Evolutionary conservation across 1,140 invertebrate genomes (phyloP).

Genomic region (Saxidomus purpurata): DNA sequence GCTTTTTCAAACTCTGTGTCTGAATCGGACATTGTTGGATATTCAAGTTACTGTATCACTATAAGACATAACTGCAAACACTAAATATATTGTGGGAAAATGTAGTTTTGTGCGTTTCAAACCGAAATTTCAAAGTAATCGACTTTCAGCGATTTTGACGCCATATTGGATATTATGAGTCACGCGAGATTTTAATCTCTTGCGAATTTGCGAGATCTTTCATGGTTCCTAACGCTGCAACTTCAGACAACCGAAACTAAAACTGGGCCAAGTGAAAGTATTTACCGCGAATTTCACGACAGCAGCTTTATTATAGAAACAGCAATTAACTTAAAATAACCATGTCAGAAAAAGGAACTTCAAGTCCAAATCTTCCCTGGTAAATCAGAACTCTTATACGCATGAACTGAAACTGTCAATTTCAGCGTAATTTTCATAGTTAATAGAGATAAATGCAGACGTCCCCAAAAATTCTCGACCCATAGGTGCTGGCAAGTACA

Average conservation of each 20-base stretch:
- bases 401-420: too few relatives aligned
- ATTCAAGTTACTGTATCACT: conserved; percentile 6
- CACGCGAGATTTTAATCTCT: conserved; percentile 53
- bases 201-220: conserved; percentile 41
- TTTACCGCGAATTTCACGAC: conserved; percentile 35
- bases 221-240: background rate
- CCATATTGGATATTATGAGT: conserved; percentile 64
- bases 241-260: background rate
- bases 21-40: conserved; percentile 77
- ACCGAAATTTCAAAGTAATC: background rate
- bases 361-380: conserved; percentile 77
- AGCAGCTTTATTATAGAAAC: too few relatives aligned
- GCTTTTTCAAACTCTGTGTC: conserved; percentile 83
- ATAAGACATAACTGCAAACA: conserved; percentile 46
- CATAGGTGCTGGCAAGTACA: too few relatives aligned
- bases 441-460: background rate
- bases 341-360: conserved; percentile 57
- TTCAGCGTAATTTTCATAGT: too few relatives aligned
- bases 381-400: conserved; percentile 28
- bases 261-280: background rate
- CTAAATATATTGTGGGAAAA: background rate
- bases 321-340: conserved; percentile 36
- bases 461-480: background rate
- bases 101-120: conserved; percentile 5
- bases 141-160: conserved; percentile 35